A percentile compares a stretch with the other conserved stretches of the same genome.
These are phyloP conservation scores for Sciurus carolinensis DNA, from an alignment of 2,797 vertebrate species.

Conservation along the genomic window DNA sequence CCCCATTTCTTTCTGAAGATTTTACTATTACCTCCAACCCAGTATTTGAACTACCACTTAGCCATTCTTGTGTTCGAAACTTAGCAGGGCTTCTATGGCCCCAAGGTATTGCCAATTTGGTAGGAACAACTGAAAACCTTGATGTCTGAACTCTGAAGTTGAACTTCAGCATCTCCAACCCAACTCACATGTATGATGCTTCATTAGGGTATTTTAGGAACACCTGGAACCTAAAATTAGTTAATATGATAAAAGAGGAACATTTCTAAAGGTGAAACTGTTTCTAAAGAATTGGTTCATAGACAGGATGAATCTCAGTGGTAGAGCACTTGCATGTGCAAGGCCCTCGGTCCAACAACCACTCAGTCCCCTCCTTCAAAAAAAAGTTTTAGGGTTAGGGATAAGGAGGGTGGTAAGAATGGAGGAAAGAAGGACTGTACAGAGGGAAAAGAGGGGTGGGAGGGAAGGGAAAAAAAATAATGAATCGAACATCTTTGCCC, in stretches of 20 bases:
- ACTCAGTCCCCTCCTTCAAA: not conserved
- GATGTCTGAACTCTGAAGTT: not conserved
- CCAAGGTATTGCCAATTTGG: accelerated
- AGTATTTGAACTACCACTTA: accelerated
- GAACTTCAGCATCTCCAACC: accelerated
- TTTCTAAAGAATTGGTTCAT: not conserved
- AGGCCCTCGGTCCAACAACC: not conserved
- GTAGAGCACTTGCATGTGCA: not conserved
- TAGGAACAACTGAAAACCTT: not conserved
- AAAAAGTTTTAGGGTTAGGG: not conserved
- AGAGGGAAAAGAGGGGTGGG: too few relatives aligned
- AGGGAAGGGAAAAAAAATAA: too few relatives aligned
- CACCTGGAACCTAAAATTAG: not conserved
- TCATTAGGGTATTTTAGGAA: not conserved
- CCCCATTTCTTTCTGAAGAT: not conserved
- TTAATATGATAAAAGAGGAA: not conserved
- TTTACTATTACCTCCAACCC: too few relatives aligned
- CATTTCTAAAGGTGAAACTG: not conserved
- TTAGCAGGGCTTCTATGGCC: accelerated
- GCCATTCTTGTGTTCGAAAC: not conserved
- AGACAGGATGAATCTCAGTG: not conserved
- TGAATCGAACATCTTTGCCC: too few relatives aligned
- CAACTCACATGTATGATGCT: accelerated
- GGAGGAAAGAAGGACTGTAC: too few relatives aligned
- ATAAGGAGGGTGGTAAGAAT: too few relatives aligned